Evolutionary conservation across 2,888 invertebrate species (phyloP).

Genomic region (Lasioglossum oenotherae): DNA sequence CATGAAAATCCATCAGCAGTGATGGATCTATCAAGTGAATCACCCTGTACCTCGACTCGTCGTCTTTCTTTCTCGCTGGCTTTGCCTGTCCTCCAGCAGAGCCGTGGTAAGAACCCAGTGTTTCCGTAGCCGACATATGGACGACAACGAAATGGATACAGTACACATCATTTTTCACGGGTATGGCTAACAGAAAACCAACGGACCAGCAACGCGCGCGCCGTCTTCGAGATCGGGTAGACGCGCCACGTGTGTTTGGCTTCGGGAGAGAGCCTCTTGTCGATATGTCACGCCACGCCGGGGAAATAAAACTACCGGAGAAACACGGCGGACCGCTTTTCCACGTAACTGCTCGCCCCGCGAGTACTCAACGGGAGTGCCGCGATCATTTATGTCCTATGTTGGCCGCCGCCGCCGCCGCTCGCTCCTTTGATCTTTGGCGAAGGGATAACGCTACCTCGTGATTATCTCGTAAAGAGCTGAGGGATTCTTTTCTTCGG

Average conservation of each 20-base stretch:
- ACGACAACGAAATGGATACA: constrained; percentile 55
- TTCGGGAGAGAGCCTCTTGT: constrained; percentile 42
- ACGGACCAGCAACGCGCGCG: constrained; percentile 39
- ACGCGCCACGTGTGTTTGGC: constrained; percentile 9
- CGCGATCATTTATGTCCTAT: constrained; percentile 19
- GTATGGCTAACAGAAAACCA: constrained; percentile 38
- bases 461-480: neutral
- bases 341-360: constrained; percentile 35
- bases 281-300: constrained; percentile 54
- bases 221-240: constrained; percentile 23
- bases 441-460: neutral
- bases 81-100: neutral
- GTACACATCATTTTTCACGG: constrained; percentile 61
- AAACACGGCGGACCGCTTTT: constrained; percentile 5
- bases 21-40: neutral
- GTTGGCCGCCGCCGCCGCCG: neutral
- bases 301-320: constrained; percentile 32
- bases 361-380: constrained; percentile 35
- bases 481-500: neutral
- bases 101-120: neutral
- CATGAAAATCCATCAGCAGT: no score
- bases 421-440: neutral
- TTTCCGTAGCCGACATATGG: constrained; percentile 20
- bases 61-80: neutral
- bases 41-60: neutral